These are phyloP conservation scores for Xyrichtys novacula DNA, from an alignment of 2,797 vertebrate genomes.

Conservation along the genomic window DNA sequence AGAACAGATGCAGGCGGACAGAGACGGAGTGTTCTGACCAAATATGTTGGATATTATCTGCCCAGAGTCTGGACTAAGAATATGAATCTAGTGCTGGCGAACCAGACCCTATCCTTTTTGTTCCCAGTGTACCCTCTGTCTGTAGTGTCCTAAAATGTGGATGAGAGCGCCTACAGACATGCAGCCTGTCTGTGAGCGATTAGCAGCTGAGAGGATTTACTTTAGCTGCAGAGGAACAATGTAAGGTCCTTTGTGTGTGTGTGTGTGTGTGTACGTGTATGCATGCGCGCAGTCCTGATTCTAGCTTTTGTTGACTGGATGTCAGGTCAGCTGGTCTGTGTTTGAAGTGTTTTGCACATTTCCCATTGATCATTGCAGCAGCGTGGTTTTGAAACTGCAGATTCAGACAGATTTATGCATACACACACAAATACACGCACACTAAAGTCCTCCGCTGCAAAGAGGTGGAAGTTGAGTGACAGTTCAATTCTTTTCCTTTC, in stretches of 20 bases:
- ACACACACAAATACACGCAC: background rate
- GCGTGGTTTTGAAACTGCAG: background rate
- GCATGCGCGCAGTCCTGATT: conserved; percentile 18
- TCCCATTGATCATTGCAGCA: conserved; percentile 3
- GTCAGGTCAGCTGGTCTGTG: conserved; percentile 43
- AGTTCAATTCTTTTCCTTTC: conserved; percentile 68
- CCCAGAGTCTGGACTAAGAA: conserved; percentile 26
- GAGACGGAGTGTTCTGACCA: conserved; percentile 39
- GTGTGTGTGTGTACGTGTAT: no score
- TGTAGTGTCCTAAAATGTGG: conserved; percentile 36
- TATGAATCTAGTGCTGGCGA: conserved; percentile 7
- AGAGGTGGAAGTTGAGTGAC: conserved; percentile 62
- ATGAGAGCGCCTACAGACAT: conserved; percentile 51
- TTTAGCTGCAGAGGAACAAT: conserved; percentile 45
- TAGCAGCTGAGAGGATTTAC: conserved; percentile 70
- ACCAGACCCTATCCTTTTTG: conserved; percentile 43
- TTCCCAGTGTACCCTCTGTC: conserved; percentile 36
- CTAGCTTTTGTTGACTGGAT: conserved; percentile 47
- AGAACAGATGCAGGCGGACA: conserved; percentile 15
- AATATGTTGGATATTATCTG: conserved; percentile 24
- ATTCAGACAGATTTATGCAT: conserved; percentile 2
- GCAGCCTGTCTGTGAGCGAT: conserved; percentile 56
- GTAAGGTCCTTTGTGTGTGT: conserved; percentile 27
- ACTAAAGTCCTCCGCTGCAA: conserved; percentile 29
- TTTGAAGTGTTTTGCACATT: conserved; percentile 29